phyloP scores from a whole-genome alignment of 1,140 invertebrate genomes.

The Lucilia sericata region DNA sequence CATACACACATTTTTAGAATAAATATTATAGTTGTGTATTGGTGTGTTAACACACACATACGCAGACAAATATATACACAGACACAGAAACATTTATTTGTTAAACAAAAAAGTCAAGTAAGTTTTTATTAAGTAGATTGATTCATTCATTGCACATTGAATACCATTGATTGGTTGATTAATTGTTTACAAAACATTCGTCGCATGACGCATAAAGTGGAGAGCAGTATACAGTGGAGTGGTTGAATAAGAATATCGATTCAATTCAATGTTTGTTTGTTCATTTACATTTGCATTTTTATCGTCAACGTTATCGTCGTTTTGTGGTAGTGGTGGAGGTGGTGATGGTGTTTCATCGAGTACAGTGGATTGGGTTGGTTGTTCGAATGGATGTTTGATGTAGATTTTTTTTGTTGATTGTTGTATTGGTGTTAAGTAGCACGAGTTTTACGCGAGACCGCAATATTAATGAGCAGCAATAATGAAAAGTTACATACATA shows the following conservation, averaged over 20 bases:
- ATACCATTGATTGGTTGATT: constrained; percentile 19
- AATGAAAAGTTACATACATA: constrained; percentile 18
- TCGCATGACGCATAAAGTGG: background rate
- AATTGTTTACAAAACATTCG: constrained; percentile 16
- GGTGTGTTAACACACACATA: background rate
- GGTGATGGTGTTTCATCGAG: background rate
- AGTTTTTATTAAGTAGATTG: background rate
- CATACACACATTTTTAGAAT: background rate
- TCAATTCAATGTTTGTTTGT: background rate
- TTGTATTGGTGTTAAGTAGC: background rate
- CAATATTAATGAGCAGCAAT: constrained; percentile 22
- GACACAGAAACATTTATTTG: background rate
- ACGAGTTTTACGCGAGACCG: constrained; percentile 20
- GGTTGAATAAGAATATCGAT: background rate
- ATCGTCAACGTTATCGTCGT: background rate
- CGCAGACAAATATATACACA: background rate
- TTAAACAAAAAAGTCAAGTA: background rate
- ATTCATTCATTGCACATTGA: constrained; percentile 26
- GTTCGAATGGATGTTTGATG: background rate
- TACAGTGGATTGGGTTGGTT: constrained; percentile 18
- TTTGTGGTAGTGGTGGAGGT: background rate
- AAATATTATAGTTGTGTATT: background rate
- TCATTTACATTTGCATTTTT: background rate
- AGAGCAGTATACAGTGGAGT: background rate
- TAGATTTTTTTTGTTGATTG: background rate